Evolutionary conservation across 2,113 vertebrate species (phyloP).

Genomic region (Heteronetta atricapilla): DNA sequence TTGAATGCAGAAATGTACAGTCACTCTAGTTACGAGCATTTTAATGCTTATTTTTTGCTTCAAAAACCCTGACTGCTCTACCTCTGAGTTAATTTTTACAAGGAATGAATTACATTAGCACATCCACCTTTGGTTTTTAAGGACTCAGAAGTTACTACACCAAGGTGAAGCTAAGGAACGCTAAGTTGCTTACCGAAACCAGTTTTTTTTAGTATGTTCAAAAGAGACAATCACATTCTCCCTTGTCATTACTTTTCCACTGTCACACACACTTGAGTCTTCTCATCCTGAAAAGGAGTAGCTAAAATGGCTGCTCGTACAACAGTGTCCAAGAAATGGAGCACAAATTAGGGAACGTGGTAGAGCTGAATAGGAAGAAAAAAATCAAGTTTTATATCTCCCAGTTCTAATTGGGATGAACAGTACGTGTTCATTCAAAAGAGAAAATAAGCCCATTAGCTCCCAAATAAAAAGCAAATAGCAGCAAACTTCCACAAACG

Average conservation of each 20-base stretch:
- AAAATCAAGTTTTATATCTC: conserved; percentile 17
- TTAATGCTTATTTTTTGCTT: neutral
- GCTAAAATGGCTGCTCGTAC: neutral
- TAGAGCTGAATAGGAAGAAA: conserved; percentile 15
- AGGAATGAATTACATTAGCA: neutral
- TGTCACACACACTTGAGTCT: neutral
- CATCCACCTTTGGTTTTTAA: neutral
- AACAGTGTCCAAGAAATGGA: conserved; percentile 27
- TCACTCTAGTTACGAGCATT: neutral
- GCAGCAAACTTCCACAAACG: conserved; percentile 21
- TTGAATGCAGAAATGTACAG: neutral
- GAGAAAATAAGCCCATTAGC: conserved; percentile 55
- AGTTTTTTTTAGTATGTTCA: neutral
- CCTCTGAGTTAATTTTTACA: neutral
- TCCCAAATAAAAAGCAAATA: conserved; percentile 33
- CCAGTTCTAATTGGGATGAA: conserved; percentile 46
- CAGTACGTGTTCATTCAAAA: conserved; percentile 32
- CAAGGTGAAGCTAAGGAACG: neutral
- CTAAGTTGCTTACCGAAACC: neutral
- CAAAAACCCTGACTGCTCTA: neutral
- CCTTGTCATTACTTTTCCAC: neutral
- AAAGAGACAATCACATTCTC: neutral
- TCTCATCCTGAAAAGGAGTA: neutral
- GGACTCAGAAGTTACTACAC: neutral
- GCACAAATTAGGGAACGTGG: conserved; percentile 42